A percentile compares a stretch with the other conserved stretches of the same genome.
Evolutionary conservation across 2,888 invertebrate species (phyloP).

Genomic region (Perithous albicinctus): DNA sequence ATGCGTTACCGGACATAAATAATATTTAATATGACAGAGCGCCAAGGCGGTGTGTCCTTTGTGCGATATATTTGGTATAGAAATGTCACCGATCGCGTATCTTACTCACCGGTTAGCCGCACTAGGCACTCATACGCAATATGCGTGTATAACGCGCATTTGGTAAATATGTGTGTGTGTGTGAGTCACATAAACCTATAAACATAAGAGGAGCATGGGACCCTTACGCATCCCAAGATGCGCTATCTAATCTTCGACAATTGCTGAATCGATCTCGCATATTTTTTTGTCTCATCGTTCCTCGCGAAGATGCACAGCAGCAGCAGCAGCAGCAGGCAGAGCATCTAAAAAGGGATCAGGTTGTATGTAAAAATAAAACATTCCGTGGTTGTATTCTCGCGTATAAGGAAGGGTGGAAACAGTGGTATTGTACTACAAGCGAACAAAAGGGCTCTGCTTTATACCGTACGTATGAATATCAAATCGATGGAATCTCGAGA

Average conservation of each 20-base stretch:
- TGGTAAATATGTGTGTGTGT: too few species aligned
- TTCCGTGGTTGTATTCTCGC: conserved; percentile 33
- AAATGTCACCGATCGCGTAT: conserved; percentile 84
- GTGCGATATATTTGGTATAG: conserved; percentile 84
- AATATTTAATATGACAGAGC: conserved; percentile 84
- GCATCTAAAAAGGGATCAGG: conserved; percentile 53
- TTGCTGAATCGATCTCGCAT: conserved; percentile 67
- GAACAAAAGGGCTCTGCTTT: conserved; percentile 61
- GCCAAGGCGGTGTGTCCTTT: conserved; percentile 79
- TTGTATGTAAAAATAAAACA: conserved; percentile 31
- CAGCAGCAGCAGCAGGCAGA: conserved; percentile 35
- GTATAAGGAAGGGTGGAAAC: conserved; percentile 49
- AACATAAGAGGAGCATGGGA: conserved; percentile 1
- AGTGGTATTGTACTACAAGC: conserved; percentile 57
- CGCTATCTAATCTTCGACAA: conserved; percentile 68
- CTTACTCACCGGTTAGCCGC: conserved; percentile 70
- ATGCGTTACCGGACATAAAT: conserved; percentile 80
- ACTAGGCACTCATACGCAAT: conserved; percentile 2
- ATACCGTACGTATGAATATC: conserved; percentile 50
- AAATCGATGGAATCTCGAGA: conserved; percentile 60
- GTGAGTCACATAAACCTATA: conserved; percentile 7
- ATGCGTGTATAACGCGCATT: conserved; percentile 15
- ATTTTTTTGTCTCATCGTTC: conserved; percentile 57
- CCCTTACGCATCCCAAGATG: conserved; percentile 62
- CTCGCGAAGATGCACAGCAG: conserved; percentile 48